These are phyloP conservation scores for Pediacus dermestoides DNA, from an alignment of 2,888 invertebrate genomes.

Conservation along the genomic window DNA sequence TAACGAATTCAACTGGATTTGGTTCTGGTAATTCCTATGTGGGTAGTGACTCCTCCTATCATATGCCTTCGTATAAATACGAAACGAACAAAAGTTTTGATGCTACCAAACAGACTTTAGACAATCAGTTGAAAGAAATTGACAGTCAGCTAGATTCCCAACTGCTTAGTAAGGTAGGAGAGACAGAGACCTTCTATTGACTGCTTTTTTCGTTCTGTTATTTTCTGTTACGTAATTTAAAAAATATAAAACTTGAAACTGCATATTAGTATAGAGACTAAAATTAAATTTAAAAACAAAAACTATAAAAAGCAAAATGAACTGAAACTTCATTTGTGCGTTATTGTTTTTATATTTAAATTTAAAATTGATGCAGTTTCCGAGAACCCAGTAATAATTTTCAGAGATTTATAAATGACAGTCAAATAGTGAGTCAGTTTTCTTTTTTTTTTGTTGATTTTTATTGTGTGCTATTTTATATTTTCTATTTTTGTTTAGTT, in stretches of 20 bases:
- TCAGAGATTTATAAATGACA: slow-evolving; percentile 27
- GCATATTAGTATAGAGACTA: too few relatives aligned
- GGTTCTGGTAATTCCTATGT: slow-evolving; percentile 57
- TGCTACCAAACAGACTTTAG: slow-evolving; percentile 70
- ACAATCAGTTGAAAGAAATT: slow-evolving; percentile 77
- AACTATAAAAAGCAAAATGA: too few relatives aligned
- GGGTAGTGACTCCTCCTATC: slow-evolving; percentile 55
- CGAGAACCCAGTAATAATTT: slow-evolving; percentile 24
- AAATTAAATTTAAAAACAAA: too few relatives aligned
- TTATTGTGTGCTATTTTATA: slow-evolving; percentile 13
- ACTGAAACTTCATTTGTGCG: slow-evolving; percentile 7
- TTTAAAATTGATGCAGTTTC: slow-evolving; percentile 29
- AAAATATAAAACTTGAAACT: too few relatives aligned
- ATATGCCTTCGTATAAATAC: slow-evolving; percentile 50
- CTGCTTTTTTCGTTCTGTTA: slow-evolving; percentile 25
- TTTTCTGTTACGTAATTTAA: slow-evolving; percentile 8
- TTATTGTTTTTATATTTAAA: slow-evolving; percentile 3
- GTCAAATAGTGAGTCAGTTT: slow-evolving; percentile 43
- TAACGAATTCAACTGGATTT: slow-evolving; percentile 57
- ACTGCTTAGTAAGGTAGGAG: slow-evolving; percentile 60
- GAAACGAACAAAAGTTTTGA: slow-evolving; percentile 63
- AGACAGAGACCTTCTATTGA: slow-evolving; percentile 51
- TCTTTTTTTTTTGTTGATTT: slow-evolving; percentile 29
- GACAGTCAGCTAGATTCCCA: slow-evolving; percentile 73
- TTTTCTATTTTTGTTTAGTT: slow-evolving; percentile 15